A percentile compares a stretch with the other conserved stretches of the same genome.
Conservation (phyloP, 2,888 invertebrate genomes). For the Strigamia crassipes region DNA sequence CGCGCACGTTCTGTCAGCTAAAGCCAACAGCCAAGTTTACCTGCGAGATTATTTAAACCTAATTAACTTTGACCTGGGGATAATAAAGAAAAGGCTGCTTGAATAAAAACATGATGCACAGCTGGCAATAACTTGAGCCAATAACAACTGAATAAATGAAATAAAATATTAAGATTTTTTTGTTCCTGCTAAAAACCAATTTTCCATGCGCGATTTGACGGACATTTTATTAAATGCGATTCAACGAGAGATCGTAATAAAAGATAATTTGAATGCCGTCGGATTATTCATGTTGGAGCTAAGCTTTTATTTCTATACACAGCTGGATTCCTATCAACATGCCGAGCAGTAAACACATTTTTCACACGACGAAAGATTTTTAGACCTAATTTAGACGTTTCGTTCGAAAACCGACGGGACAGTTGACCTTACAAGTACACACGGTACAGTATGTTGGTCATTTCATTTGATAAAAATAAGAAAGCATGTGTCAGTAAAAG, state of each 20-base stretch:
- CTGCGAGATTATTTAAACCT: slow-evolving; percentile 24
- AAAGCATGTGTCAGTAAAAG: neutral
- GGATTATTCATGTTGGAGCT: neutral
- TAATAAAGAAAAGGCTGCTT: neutral
- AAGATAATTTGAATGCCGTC: slow-evolving; percentile 18
- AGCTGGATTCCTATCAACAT: slow-evolving; percentile 26
- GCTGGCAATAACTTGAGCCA: neutral
- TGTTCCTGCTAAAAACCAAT: neutral
- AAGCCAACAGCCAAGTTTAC: slow-evolving; percentile 31
- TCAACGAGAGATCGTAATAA: neutral
- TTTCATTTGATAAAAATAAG: neutral
- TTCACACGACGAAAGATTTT: neutral
- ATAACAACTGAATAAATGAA: neutral
- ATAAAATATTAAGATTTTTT: neutral
- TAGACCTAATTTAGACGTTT: neutral
- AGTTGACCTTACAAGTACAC: too few species aligned
- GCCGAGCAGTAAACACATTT: neutral
- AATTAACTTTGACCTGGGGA: slow-evolving; percentile 18
- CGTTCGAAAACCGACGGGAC: neutral
- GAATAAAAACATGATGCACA: slow-evolving; percentile 3
- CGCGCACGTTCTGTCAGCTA: slow-evolving; percentile 8
- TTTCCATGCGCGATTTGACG: neutral
- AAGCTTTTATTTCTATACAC: slow-evolving; percentile 1
- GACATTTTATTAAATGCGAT: neutral
- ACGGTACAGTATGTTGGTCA: neutral